Evolutionary conservation across 1,140 invertebrate genomes (phyloP).

Genomic region (Drosophila mojavensis): DNA sequence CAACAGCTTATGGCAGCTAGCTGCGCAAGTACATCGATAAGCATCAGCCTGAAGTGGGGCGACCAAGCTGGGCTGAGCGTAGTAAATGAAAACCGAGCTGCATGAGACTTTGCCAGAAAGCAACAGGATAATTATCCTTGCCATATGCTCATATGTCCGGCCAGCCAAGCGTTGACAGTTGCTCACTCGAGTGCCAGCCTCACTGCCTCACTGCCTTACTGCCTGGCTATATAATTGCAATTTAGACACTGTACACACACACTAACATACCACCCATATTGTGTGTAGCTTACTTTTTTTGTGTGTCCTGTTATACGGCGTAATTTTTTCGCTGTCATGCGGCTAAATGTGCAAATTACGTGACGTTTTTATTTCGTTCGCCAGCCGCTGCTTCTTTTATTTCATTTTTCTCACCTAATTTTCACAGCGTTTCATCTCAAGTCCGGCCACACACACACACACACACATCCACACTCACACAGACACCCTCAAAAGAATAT

Average conservation of each 20-base stretch:
- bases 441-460: constrained; percentile 25
- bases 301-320: constrained; percentile 37
- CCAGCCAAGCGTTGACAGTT: constrained; percentile 50
- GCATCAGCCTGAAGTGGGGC: constrained; percentile 52
- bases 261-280: background rate
- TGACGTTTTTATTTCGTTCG: constrained; percentile 68
- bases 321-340: constrained; percentile 70
- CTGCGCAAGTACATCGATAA: constrained; percentile 64
- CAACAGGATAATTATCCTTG: constrained; percentile 75
- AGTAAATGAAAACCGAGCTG: constrained; percentile 57
- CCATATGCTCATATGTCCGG: constrained; percentile 74
- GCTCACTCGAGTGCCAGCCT: constrained; percentile 49
- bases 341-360: constrained; percentile 78
- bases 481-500: constrained; percentile 11
- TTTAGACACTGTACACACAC: constrained; percentile 55
- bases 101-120: constrained; percentile 44
- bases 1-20: constrained; percentile 38
- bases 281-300: background rate
- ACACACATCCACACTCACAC: constrained; percentile 4
- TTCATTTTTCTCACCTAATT: constrained; percentile 75
- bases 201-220: constrained; percentile 10
- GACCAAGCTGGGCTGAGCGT: constrained; percentile 12
- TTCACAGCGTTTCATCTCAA: constrained; percentile 67
- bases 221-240: constrained; percentile 67
- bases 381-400: constrained; percentile 70